phyloP scores from a whole-genome alignment of 2,797 vertebrate genomes.

The Nannoperca obscura region DNA sequence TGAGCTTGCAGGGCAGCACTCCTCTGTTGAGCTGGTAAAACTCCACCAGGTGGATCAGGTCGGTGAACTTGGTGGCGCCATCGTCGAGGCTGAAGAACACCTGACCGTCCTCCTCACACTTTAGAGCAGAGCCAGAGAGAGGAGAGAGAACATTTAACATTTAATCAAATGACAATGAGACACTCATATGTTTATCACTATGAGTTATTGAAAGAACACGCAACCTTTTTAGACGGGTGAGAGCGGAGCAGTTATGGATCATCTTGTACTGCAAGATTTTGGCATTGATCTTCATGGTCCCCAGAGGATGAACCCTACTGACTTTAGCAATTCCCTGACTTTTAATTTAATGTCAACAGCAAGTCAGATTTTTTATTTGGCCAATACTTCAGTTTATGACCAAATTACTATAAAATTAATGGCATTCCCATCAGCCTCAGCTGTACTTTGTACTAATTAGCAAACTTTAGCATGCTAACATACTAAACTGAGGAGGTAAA shows the following conservation, averaged over 20 bases:
- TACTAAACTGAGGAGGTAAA: neutral
- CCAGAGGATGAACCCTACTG: neutral
- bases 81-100: constrained; percentile 98
- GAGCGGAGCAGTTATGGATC: neutral
- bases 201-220: neutral
- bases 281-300: neutral
- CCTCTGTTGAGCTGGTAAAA: constrained; percentile 99
- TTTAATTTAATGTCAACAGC: neutral
- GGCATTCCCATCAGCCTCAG: neutral
- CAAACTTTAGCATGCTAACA: neutral
- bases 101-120: constrained; percentile 98
- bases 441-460: neutral
- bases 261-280: neutral
- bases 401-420: neutral
- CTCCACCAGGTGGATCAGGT: constrained; percentile 98
- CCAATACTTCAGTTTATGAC: neutral
- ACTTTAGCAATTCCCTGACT: neutral
- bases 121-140: constrained; percentile 9
- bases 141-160: constrained; percentile 26
- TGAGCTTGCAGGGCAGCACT: constrained; percentile 97
- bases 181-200: neutral
- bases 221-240: neutral
- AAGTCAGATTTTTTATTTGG: neutral
- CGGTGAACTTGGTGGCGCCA: constrained; percentile 97
- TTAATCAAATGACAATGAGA: neutral